A percentile compares a stretch with the other conserved stretches of the same genome.
Conservation (phyloP, 2,113 vertebrate genomes). For the Stegostoma tigrinum region DNA sequence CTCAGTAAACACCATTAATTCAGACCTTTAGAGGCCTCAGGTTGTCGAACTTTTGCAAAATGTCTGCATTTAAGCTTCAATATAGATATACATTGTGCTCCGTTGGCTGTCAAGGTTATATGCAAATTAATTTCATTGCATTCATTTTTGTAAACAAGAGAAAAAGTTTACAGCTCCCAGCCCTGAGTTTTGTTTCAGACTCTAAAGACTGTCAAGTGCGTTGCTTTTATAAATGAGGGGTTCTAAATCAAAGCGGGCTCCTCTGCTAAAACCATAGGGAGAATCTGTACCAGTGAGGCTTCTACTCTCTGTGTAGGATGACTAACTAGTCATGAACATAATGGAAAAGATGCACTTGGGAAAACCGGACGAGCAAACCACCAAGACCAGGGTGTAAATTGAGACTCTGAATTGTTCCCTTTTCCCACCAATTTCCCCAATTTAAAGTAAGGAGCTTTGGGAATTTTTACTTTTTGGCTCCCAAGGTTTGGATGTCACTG, state of each 20-base stretch:
- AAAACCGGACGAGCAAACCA: neutral
- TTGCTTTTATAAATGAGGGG: neutral
- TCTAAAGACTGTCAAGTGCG: neutral
- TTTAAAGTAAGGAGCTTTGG: neutral
- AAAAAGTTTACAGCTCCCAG: neutral
- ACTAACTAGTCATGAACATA: neutral
- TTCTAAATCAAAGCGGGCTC: neutral
- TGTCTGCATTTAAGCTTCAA: neutral
- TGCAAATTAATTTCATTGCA: neutral
- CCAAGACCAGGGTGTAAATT: neutral
- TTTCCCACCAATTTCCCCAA: neutral
- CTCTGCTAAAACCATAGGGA: neutral
- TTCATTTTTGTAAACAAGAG: neutral
- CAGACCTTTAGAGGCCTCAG: neutral
- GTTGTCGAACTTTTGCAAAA: constrained; percentile 14
- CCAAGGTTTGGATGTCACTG: no score
- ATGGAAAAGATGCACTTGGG: neutral
- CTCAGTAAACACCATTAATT: constrained; percentile 35
- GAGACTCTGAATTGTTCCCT: neutral
- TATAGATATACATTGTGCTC: neutral
- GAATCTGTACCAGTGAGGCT: no score
- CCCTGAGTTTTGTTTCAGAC: neutral
- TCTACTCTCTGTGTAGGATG: neutral
- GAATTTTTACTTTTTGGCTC: neutral
- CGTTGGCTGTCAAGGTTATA: neutral